Conservation (phyloP, 2,888 invertebrate species). For the Lepidocyrtoides sp. region DNA sequence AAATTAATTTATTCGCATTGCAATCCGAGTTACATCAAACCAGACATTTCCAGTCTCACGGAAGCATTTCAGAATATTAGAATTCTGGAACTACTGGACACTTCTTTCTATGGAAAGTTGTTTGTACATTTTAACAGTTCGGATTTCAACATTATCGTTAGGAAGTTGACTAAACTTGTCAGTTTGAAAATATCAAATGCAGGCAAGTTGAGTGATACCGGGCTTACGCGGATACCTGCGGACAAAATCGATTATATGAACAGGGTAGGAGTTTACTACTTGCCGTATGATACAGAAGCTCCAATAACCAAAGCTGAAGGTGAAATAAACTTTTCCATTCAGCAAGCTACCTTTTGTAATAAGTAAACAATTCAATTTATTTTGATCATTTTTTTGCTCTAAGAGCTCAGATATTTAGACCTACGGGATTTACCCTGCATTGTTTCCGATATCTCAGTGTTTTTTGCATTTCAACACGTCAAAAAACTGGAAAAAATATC, state of each 20-base stretch:
- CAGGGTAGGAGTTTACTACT: conserved; percentile 21
- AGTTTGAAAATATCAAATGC: conserved; percentile 70
- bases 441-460: conserved; percentile 53
- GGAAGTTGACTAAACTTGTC: conserved; percentile 11
- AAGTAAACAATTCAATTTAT: neutral
- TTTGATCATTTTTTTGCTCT: neutral
- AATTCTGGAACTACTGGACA: conserved; percentile 55
- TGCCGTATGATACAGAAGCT: neutral
- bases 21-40: conserved; percentile 45
- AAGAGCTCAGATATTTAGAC: conserved; percentile 57
- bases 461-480: conserved; percentile 59
- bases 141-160: conserved; percentile 59
- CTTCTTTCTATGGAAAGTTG: conserved; percentile 32
- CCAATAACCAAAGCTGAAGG: conserved; percentile 35
- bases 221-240: conserved; percentile 35
- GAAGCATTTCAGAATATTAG: conserved; percentile 32
- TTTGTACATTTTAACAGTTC: conserved; percentile 49
- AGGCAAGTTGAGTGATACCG: conserved; percentile 28
- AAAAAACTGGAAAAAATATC: conserved; percentile 63
- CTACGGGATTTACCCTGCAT: conserved; percentile 19
- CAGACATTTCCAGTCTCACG: conserved; percentile 18
- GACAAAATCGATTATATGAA: conserved; percentile 38
- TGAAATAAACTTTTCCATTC: too few species aligned
- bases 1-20: conserved; percentile 44
- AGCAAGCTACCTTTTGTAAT: too few species aligned